Evolutionary conservation across 2,888 invertebrate genomes (phyloP).

Genomic region (Pachydiplax longipennis): DNA sequence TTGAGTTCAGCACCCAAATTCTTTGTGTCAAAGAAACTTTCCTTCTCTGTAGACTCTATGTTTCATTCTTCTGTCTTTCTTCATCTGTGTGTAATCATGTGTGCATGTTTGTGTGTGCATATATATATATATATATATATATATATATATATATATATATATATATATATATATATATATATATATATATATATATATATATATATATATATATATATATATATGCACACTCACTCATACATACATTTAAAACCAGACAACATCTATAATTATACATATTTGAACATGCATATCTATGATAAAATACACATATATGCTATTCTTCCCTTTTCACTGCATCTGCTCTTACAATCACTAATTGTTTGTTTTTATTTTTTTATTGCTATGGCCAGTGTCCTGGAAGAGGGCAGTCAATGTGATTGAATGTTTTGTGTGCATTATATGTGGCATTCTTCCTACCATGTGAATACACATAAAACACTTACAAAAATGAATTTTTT

Average conservation of each 20-base stretch:
- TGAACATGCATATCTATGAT: slow-evolving; percentile 54
- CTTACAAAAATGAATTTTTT: not conserved
- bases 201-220: slow-evolving; percentile 53
- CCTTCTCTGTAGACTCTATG: slow-evolving; percentile 48
- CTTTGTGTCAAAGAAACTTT: not conserved
- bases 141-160: too few species aligned
- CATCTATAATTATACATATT: not conserved
- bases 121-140: slow-evolving; percentile 36
- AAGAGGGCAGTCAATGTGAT: slow-evolving; percentile 35
- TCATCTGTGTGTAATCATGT: slow-evolving; percentile 46
- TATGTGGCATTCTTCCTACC: slow-evolving; percentile 30
- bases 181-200: slow-evolving; percentile 53
- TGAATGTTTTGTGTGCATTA: slow-evolving; percentile 44
- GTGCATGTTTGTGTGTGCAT: slow-evolving; percentile 49
- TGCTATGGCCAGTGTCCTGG: slow-evolving; percentile 43
- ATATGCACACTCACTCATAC: slow-evolving; percentile 50
- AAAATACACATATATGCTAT: slow-evolving; percentile 49
- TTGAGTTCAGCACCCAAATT: too few species aligned
- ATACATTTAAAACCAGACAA: not conserved
- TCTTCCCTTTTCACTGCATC: slow-evolving; percentile 48
- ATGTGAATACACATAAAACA: slow-evolving; percentile 8
- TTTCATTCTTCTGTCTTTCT: slow-evolving; percentile 52
- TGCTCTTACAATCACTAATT: slow-evolving; percentile 45
- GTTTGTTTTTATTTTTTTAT: slow-evolving; percentile 42
- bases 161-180: too few species aligned